Conservation (phyloP, 1,140 invertebrate genomes). For the Drosophila dunni region DNA sequence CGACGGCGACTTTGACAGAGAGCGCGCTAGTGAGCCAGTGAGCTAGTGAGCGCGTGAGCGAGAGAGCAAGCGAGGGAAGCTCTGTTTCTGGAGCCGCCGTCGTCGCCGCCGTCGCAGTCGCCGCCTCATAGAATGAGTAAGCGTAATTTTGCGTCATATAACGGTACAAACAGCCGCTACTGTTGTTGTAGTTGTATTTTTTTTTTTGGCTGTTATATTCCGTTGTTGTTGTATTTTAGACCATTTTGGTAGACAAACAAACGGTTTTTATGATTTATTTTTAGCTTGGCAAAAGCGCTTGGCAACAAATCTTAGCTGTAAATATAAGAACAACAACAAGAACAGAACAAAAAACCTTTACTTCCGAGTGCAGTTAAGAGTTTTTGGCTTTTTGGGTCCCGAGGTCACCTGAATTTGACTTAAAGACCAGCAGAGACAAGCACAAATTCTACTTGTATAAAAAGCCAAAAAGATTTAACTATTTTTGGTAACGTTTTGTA, state of each 20-base stretch:
- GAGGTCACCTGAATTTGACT: constrained; percentile 29
- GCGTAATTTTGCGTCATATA: constrained; percentile 82
- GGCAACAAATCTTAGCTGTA: constrained; percentile 71
- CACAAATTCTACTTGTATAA: too few species aligned
- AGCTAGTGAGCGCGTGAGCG: neutral
- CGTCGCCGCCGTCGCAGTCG: constrained; percentile 28
- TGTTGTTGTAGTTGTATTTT: constrained; percentile 57
- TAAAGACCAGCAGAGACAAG: neutral
- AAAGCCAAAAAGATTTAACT: too few species aligned
- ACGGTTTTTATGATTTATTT: constrained; percentile 79
- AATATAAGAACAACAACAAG: constrained; percentile 15
- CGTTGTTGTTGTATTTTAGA: constrained; percentile 77
- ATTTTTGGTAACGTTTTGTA: too few species aligned
- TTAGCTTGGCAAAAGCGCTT: constrained; percentile 64
- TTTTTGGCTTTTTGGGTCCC: constrained; percentile 42
- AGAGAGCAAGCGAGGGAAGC: neutral
- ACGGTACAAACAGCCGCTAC: constrained; percentile 74
- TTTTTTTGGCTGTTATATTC: constrained; percentile 62
- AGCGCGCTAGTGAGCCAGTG: neutral
- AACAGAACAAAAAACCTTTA: constrained; percentile 37
- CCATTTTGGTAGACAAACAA: constrained; percentile 81
- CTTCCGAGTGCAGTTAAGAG: constrained; percentile 73
- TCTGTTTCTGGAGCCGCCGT: constrained; percentile 52
- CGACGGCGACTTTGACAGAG: constrained; percentile 15
- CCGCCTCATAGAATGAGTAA: constrained; percentile 73